Evolutionary conservation across 2,888 invertebrate species (phyloP), one percentile per base, ranked within the genome.

Genomic region (Portevinia maculata): DNA sequence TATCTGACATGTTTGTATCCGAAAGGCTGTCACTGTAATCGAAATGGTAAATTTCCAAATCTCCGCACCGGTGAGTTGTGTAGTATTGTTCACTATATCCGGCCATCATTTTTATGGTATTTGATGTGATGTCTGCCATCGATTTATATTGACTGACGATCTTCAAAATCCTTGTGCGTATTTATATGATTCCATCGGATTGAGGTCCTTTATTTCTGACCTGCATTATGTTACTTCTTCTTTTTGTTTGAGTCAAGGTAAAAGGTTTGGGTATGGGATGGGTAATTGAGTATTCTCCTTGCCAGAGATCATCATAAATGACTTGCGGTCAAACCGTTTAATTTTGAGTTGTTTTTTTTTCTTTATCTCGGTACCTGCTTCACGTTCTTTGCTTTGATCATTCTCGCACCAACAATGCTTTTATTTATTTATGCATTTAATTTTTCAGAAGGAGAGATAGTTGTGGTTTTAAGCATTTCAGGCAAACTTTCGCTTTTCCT

Each of bases 21-120:
- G 85, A 85, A 9, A 85, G 52, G 19, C 70, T 85, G 53, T 84
- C 85, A 44, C 83, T 84, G 41, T 84, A 81, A 57, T 86, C 73
- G 57, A 84, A 30, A 30, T 84, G 65, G n/a, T 78, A 83, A 11
- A 78, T 62, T 78, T 83, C 83, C 1, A 78, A 50, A 8, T 83
- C 78, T 17, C 44, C 78, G 41, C 67, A 67, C 13, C 83, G 71
- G 9, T 78, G 67, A 1, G 62, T 17, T 37, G 83, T 60, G 65
- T 67, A 76, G 60, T 76, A 83, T 15, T 76, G 71, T 73, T 83
- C 83, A 73, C 78, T 69, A 21, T 78, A 78, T 62, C 50, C 83
- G 53, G 83, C 71, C 83, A 78, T 78, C 65, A 73, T 78, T 34
- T 11, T 30, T 28, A 4, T 52, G 13, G 37, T 46, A 21, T 21